phyloP scores from a whole-genome alignment of 2,113 vertebrate species.

The Noctilio leporinus region DNA sequence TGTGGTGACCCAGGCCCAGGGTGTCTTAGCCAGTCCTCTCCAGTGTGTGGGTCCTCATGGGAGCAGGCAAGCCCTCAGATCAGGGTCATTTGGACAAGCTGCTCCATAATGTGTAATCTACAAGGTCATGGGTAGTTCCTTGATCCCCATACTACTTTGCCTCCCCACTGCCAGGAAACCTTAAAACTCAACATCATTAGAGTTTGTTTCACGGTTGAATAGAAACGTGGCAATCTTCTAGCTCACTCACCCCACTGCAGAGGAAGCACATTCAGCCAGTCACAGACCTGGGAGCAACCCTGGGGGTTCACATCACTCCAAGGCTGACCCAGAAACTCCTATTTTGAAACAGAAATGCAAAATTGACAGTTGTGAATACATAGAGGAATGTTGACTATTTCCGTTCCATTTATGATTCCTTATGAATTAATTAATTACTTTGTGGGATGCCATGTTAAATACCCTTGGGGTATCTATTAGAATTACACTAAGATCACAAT shows the following conservation, averaged over 20 bases:
- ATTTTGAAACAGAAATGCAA: neutral
- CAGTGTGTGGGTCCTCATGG: accelerated
- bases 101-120: neutral
- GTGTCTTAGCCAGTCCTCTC: neutral
- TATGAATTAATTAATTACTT: neutral
- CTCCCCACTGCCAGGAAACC: too few species aligned
- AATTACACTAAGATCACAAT: neutral
- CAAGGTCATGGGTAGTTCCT: neutral
- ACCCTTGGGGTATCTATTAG: neutral
- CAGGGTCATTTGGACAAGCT: neutral
- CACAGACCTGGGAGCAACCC: neutral
- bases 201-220: neutral
- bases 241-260: neutral
- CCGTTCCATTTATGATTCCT: neutral
- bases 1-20: accelerated
- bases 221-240: neutral
- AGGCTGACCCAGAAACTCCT: accelerated
- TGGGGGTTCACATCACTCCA: too few species aligned
- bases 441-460: neutral
- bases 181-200: neutral
- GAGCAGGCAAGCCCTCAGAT: accelerated
- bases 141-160: too few species aligned
- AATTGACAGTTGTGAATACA: neutral
- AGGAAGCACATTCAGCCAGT: neutral
- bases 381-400: neutral